phyloP scores from a whole-genome alignment of 2,113 vertebrate genomes.

The Rhea americana region DNA sequence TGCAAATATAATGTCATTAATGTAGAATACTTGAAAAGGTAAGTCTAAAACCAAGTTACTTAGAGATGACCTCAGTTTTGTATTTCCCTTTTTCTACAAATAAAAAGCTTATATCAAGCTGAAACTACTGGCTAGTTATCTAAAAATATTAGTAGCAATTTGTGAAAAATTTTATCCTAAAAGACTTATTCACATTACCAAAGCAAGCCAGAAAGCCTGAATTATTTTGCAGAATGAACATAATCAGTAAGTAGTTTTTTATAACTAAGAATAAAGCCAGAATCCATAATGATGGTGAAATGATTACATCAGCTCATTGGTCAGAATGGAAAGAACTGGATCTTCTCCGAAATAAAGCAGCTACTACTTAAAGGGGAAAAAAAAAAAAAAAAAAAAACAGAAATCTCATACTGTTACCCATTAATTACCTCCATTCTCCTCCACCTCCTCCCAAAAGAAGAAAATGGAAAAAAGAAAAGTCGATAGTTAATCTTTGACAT shows the following conservation, averaged over 20 bases:
- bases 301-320: background rate
- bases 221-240: background rate
- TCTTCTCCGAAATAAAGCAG: background rate
- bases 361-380: background rate
- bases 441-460: background rate
- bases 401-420: background rate
- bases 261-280: background rate
- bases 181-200: background rate
- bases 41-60: background rate
- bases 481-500: background rate
- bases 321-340: background rate
- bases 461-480: background rate
- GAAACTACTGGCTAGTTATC: accelerated
- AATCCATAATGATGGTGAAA: background rate
- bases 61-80: background rate
- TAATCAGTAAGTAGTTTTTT: background rate
- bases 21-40: background rate
- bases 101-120: background rate
- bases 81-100: background rate
- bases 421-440: background rate
- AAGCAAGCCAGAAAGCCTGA: background rate
- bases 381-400: background rate
- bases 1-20: background rate
- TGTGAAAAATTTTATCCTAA: background rate
- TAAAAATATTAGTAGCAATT: background rate